Evolutionary conservation across 2,888 invertebrate genomes (phyloP).

Genomic region (Stenodema calcarata): DNA sequence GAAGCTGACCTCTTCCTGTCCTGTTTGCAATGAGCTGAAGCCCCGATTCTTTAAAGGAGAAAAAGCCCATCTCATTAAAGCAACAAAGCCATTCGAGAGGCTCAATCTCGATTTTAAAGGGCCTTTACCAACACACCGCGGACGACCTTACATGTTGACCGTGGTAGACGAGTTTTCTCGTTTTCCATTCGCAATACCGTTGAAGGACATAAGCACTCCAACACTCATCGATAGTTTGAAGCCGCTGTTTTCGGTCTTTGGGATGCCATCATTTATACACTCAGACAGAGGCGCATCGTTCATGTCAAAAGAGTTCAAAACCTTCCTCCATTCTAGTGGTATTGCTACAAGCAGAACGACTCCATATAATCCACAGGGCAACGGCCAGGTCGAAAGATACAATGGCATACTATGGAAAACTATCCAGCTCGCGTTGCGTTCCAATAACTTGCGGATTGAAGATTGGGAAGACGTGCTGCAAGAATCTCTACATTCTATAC

Average conservation of each 20-base stretch:
- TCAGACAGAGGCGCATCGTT: conserved; percentile 53
- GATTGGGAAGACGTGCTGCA: conserved; percentile 53
- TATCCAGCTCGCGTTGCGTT: conserved; percentile 46
- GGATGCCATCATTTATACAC: conserved; percentile 55
- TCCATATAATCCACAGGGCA: conserved; percentile 55
- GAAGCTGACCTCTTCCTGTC: background rate
- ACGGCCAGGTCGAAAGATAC: too few relatives aligned
- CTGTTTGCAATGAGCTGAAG: background rate
- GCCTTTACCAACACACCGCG: conserved; percentile 5
- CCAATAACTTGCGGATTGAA: background rate
- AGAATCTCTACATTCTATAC: conserved; percentile 52
- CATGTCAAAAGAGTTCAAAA: conserved; percentile 52
- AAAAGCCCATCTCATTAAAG: background rate
- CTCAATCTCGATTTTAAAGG: conserved; percentile 35
- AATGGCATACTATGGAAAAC: too few relatives aligned
- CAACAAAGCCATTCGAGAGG: conserved; percentile 25
- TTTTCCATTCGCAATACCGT: conserved; percentile 47
- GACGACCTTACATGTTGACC: conserved; percentile 49
- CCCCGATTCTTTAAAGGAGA: background rate
- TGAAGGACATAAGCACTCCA: conserved; percentile 47
- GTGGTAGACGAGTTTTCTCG: conserved; percentile 54
- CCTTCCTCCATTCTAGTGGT: conserved; percentile 48
- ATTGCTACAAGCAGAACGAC: conserved; percentile 54
- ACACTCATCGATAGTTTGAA: conserved; percentile 52
- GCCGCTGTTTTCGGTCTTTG: conserved; percentile 52